A percentile compares a stretch with the other conserved stretches of the same genome.
Conservation (phyloP, 2,113 vertebrate genomes). For the Cyrtonyx montezumae region DNA sequence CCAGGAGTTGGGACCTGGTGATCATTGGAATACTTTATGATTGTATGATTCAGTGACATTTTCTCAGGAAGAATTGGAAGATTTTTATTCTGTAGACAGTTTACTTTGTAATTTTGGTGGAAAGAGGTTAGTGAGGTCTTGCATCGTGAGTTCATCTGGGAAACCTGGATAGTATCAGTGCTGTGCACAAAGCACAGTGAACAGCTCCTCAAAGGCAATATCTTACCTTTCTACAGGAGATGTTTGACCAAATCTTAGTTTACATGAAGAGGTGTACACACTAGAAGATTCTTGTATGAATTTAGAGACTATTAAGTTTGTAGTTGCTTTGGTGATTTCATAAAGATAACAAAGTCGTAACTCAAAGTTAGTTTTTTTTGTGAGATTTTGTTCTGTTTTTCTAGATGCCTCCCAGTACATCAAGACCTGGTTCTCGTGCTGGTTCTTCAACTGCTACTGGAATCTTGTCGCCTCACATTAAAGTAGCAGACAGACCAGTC, state of each 20-base stretch:
- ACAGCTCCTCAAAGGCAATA: not conserved
- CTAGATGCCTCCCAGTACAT: slow-evolving; percentile 88
- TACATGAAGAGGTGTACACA: not conserved
- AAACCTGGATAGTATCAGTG: not conserved
- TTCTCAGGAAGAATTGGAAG: not conserved
- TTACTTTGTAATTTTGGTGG: not conserved
- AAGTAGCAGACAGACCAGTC: slow-evolving; percentile 93
- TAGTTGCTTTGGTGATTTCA: not conserved
- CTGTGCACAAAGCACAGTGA: not conserved
- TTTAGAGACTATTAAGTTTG: not conserved
- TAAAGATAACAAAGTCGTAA: not conserved
- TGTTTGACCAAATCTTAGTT: not conserved
- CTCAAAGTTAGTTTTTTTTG: not conserved
- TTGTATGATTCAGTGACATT: not conserved
- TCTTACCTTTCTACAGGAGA: not conserved
- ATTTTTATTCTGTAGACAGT: not conserved
- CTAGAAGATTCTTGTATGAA: not conserved
- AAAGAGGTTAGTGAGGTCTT: not conserved
- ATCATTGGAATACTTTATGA: too few relatives aligned
- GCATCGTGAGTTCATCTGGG: not conserved
- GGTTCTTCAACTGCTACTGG: slow-evolving; percentile 76
- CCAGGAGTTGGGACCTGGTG: too few relatives aligned
- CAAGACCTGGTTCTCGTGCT: slow-evolving; percentile 84
- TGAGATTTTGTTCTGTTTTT: not conserved
- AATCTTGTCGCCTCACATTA: slow-evolving; percentile 91